Conservation (phyloP, 2,888 invertebrate species). For the Leptinotarsa tumamoca region DNA sequence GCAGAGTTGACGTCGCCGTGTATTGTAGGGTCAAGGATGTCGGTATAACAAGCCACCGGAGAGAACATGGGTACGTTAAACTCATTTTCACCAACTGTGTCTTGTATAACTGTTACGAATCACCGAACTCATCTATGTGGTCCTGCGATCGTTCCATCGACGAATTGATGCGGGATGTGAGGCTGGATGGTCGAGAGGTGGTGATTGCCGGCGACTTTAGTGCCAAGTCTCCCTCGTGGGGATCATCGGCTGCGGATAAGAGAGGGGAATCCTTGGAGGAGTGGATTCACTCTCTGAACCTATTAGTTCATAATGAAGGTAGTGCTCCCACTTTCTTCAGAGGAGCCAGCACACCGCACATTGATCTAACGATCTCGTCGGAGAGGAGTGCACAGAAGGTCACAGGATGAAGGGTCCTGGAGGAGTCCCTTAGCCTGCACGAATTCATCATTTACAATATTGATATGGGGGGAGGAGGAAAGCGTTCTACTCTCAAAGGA, state of each 20-base stretch:
- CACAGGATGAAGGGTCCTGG: neutral
- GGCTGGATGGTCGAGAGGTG: neutral
- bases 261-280: neutral
- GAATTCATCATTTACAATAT: neutral
- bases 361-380: neutral
- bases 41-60: neutral
- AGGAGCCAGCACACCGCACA: neutral
- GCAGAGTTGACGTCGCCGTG: neutral
- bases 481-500: neutral
- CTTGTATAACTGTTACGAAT: slow-evolving; percentile 6
- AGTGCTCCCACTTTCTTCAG: neutral
- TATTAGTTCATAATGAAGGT: neutral
- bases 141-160: neutral
- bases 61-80: neutral
- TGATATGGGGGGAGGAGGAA: neutral
- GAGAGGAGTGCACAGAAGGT: neutral
- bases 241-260: neutral
- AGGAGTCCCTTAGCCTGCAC: slow-evolving; percentile 19
- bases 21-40: neutral
- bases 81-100: neutral
- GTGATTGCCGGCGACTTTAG: slow-evolving; percentile 4
- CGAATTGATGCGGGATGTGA: neutral
- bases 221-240: slow-evolving; percentile 15
- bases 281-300: neutral
- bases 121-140: neutral